Conservation (phyloP, 2,113 vertebrate species). For the Spea multiplicata region DNA sequence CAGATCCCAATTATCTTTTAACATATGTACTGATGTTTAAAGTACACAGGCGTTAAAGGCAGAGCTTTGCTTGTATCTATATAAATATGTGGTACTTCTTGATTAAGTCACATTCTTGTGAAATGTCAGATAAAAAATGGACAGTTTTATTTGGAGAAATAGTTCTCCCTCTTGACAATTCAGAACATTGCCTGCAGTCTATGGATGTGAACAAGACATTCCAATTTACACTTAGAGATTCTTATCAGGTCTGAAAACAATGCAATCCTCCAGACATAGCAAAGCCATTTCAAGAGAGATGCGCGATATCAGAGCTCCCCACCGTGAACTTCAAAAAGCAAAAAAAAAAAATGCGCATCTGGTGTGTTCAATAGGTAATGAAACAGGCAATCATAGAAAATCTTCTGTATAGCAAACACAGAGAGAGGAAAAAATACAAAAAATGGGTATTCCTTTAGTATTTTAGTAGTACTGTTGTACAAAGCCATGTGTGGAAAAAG, state of each 20-base stretch:
- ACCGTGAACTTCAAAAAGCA: neutral
- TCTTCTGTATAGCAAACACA: too few relatives aligned
- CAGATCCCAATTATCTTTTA: too few relatives aligned
- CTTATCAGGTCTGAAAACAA: slow-evolving; percentile 30
- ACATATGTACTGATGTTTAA: neutral
- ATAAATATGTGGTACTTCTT: slow-evolving; percentile 4
- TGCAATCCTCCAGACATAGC: neutral
- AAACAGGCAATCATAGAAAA: too few relatives aligned
- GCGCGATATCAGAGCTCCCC: neutral
- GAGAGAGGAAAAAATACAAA: too few relatives aligned
- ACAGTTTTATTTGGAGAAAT: slow-evolving; percentile 24
- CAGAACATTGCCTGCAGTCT: slow-evolving; percentile 30
- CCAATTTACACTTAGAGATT: slow-evolving; percentile 20
- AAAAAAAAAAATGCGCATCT: too few relatives aligned
- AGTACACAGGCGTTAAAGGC: too few relatives aligned
- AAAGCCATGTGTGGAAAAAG: too few relatives aligned
- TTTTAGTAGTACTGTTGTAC: too few relatives aligned
- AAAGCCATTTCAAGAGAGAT: neutral
- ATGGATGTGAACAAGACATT: slow-evolving; percentile 24
- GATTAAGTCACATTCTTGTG: neutral
- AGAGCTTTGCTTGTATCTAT: neutral
- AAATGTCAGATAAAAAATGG: slow-evolving; percentile 15
- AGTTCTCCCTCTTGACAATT: slow-evolving; percentile 20
- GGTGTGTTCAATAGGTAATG: too few relatives aligned
- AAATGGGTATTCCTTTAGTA: too few relatives aligned